Percentiles rank a stretch among this genome's conserved stretches.
Conservation (phyloP, 2,113 vertebrate genomes). For the Pluvialis apricaria region DNA sequence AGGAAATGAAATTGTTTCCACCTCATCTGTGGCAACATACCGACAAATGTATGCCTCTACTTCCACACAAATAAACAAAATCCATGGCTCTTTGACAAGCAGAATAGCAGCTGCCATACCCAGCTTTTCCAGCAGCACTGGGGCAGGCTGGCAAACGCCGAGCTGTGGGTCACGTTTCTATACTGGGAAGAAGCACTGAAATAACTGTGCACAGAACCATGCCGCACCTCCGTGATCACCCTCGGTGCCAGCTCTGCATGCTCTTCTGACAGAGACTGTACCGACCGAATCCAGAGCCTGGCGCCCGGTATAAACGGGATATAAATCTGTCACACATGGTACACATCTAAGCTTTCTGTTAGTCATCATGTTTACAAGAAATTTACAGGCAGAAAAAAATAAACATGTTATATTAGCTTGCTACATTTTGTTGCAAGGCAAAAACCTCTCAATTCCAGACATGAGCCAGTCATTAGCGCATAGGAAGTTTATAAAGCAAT, state of each 20-base stretch:
- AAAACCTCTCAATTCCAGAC: not conserved
- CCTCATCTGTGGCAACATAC: not conserved
- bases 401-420: not conserved
- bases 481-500: not conserved
- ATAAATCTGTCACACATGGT: not conserved
- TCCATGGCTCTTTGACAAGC: not conserved
- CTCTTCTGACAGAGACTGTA: not conserved
- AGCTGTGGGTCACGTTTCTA: not conserved
- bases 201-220: not conserved
- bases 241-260: not conserved
- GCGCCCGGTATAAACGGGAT: not conserved
- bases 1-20: not conserved
- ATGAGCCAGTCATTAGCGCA: not conserved
- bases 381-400: slow-evolving; percentile 2
- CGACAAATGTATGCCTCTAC: not conserved
- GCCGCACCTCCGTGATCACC: not conserved
- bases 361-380: slow-evolving; percentile 5
- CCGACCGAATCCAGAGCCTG: not conserved
- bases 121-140: not conserved
- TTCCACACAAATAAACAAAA: not conserved
- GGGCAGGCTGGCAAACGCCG: not conserved
- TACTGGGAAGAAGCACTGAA: not conserved
- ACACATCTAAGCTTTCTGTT: not conserved
- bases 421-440: not conserved
- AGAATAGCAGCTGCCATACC: not conserved